A percentile compares a stretch with the other conserved stretches of the same genome.
Evolutionary conservation across 2,797 vertebrate genomes (phyloP).

Genomic region (Enteromius paludinosus): DNA sequence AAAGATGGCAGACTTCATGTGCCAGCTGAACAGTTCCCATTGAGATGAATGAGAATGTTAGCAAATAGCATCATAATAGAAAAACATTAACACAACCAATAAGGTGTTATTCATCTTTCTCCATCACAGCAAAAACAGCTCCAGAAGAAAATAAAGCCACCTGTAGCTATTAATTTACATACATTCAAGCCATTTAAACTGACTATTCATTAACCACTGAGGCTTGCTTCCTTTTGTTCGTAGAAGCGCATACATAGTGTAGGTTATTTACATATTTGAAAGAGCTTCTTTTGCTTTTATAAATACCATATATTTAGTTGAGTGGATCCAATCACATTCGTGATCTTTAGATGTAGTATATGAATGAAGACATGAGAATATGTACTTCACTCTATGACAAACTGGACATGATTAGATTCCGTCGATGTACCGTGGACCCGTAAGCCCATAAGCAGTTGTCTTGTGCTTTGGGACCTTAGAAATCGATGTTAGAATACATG

Average conservation of each 20-base stretch:
- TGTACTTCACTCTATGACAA: not conserved
- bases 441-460: slow-evolving; percentile 4
- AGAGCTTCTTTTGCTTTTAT: not conserved
- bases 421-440: not conserved
- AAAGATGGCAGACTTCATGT: not conserved
- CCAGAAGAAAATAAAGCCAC: not conserved
- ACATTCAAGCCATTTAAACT: not conserved
- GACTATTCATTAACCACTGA: not conserved
- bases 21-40: not conserved
- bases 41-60: not conserved
- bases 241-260: not conserved
- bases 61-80: not conserved
- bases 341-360: not conserved
- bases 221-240: not conserved
- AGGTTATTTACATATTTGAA: not conserved
- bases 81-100: not conserved
- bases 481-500: slow-evolving; percentile 73
- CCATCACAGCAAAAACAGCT: not conserved
- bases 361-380: not conserved
- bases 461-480: slow-evolving; percentile 66
- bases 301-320: not conserved
- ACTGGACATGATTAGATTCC: slow-evolving; percentile 42
- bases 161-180: not conserved
- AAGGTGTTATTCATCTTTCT: not conserved
- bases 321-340: not conserved